phyloP scores from a whole-genome alignment of 92 coral and sea anemone genomes.

The Umimayanthus kanabou region DNA sequence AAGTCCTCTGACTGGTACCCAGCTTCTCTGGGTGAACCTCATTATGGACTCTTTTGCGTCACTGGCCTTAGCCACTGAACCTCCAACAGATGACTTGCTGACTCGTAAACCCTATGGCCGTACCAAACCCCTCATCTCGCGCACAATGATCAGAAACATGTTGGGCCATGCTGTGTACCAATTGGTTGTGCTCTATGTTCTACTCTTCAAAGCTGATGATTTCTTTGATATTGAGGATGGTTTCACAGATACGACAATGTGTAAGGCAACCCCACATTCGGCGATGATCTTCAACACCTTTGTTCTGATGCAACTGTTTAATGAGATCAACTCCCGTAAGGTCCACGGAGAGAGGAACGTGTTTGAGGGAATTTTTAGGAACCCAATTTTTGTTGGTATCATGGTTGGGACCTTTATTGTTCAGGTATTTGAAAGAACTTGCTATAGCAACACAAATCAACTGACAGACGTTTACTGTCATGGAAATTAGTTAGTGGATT shows the following conservation, averaged over 20 bases:
- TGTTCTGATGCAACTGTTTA: conserved; percentile 87
- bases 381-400: conserved; percentile 62
- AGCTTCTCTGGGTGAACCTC: conserved; percentile 83
- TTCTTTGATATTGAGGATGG: conserved; percentile 77
- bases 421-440: conserved; percentile 58
- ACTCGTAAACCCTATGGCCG: conserved; percentile 79
- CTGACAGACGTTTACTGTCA: no score
- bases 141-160: conserved; percentile 84
- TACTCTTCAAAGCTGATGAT: conserved; percentile 76
- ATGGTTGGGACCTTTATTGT: conserved; percentile 69
- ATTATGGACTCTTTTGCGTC: conserved; percentile 92
- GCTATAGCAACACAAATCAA: background rate
- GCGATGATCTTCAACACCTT: conserved; percentile 84
- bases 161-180: conserved; percentile 81
- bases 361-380: conserved; percentile 72
- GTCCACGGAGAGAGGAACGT: conserved; percentile 79
- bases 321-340: conserved; percentile 82
- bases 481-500: no score
- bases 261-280: conserved; percentile 74
- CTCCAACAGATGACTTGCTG: conserved; percentile 74
- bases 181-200: conserved; percentile 65
- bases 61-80: conserved; percentile 78
- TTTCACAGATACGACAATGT: conserved; percentile 57
- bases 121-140: conserved; percentile 79
- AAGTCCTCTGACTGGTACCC: conserved; percentile 86